phyloP scores from a whole-genome alignment of 2,113 vertebrate species.

The Pollachius pollachius region DNA sequence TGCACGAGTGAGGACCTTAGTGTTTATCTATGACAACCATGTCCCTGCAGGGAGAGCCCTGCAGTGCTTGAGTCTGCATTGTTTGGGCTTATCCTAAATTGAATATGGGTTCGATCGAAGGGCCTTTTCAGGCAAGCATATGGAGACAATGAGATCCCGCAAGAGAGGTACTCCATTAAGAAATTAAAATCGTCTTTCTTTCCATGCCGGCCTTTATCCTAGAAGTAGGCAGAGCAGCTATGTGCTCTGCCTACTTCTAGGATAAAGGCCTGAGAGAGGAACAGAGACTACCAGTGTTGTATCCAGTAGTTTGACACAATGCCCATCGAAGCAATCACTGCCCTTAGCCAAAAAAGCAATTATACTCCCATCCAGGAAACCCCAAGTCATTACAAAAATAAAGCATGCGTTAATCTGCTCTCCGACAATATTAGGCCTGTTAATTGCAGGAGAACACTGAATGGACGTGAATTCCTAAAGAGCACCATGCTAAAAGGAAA shows the following conservation, averaged over 20 bases:
- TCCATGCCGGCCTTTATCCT: neutral
- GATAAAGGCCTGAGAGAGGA: too few species aligned
- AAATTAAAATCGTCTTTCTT: neutral
- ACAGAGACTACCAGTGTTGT: neutral
- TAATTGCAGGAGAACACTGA: conserved; percentile 9
- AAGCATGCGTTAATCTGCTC: conserved; percentile 5
- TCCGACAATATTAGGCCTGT: neutral
- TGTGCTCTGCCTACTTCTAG: neutral
- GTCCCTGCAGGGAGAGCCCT: neutral
- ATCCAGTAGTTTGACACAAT: neutral
- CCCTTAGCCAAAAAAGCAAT: neutral
- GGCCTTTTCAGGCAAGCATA: neutral
- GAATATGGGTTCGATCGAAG: neutral
- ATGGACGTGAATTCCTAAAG: neutral
- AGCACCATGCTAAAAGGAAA: neutral
- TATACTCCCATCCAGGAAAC: neutral
- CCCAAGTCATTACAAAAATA: neutral
- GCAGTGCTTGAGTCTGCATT: neutral
- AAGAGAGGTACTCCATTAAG: neutral
- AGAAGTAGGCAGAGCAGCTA: neutral
- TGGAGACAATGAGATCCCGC: conserved; percentile 1
- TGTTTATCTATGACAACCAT: neutral
- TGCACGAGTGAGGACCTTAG: too few species aligned
- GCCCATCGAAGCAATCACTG: neutral
- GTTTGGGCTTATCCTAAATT: conserved; percentile 21